Conservation (phyloP, 2,797 vertebrate genomes). For the Smutsia temminckii region DNA sequence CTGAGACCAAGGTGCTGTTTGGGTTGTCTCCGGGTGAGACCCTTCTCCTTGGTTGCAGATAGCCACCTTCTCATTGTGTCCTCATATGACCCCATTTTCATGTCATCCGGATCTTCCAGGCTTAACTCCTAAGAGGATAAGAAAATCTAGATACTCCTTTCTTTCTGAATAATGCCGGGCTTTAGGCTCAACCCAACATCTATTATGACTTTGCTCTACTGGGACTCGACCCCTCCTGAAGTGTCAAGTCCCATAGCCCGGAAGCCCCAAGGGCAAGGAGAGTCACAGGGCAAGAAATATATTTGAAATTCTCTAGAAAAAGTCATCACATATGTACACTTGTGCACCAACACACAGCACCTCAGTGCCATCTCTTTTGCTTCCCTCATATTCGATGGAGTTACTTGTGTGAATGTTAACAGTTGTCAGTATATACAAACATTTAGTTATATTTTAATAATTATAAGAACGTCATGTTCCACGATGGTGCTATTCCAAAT, state of each 20-base stretch:
- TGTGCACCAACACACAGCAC: not conserved
- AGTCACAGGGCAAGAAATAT: not conserved
- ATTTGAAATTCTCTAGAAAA: not conserved
- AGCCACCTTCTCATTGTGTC: not conserved
- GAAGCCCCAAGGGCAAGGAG: not conserved
- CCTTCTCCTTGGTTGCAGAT: not conserved
- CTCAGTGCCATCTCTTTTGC: not conserved
- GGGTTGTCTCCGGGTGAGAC: not conserved
- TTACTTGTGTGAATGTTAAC: not conserved
- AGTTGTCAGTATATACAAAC: not conserved
- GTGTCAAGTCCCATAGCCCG: not conserved
- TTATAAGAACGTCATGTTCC: not conserved
- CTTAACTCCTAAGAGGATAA: not conserved
- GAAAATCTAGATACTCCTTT: not conserved
- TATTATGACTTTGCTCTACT: not conserved
- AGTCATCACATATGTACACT: not conserved
- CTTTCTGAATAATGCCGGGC: not conserved
- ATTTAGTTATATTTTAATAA: constrained; percentile 42
- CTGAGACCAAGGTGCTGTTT: not conserved
- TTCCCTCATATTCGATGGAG: not conserved
- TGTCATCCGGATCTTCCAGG: not conserved
- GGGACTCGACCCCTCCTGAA: not conserved
- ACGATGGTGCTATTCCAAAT: not conserved
- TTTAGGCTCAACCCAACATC: not conserved
- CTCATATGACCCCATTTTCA: not conserved